A percentile compares a stretch with the other conserved stretches of the same genome.
These are phyloP conservation scores for Napeogenes sylphis DNA, from an alignment of 2,888 invertebrate genomes.

Conservation along the genomic window DNA sequence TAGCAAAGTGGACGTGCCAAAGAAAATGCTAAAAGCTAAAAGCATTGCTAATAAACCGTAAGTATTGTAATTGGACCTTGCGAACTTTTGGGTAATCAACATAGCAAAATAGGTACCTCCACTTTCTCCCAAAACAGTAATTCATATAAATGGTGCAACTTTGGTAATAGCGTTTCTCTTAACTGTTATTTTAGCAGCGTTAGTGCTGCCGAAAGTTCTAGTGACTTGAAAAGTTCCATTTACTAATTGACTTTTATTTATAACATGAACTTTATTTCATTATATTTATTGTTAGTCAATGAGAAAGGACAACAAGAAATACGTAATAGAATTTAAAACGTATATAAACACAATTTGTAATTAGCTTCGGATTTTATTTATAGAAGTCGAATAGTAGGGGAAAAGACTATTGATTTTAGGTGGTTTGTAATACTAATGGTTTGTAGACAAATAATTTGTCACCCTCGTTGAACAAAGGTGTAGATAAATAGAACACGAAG, in stretches of 20 bases:
- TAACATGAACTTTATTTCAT: not conserved
- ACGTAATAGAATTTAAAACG: too few species aligned
- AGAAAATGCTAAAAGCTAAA: not conserved
- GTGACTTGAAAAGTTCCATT: not conserved
- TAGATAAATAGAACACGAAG: too few species aligned
- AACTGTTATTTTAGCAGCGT: slow-evolving; percentile 14
- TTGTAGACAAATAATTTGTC: too few species aligned
- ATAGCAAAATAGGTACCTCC: slow-evolving; percentile 5
- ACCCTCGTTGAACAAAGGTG: too few species aligned
- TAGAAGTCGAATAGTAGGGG: too few species aligned
- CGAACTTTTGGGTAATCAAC: slow-evolving; percentile 12
- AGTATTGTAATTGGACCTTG: slow-evolving; percentile 9
- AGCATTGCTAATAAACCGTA: not conserved
- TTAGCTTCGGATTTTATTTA: too few species aligned
- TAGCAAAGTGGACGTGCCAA: too few species aligned
- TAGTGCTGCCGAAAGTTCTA: not conserved
- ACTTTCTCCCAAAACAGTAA: slow-evolving; percentile 19
- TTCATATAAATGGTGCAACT: slow-evolving; percentile 23
- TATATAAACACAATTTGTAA: too few species aligned
- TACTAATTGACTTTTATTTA: not conserved
- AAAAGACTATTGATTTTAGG: too few species aligned
- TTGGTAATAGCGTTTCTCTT: slow-evolving; percentile 18
- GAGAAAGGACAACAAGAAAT: too few species aligned
- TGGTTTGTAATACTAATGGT: too few species aligned
- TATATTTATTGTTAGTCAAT: too few species aligned